Percentiles rank a stretch among this genome's conserved stretches.
phyloP scores from a whole-genome alignment of 2,888 invertebrate species.

The Proisotoma minuta region DNA sequence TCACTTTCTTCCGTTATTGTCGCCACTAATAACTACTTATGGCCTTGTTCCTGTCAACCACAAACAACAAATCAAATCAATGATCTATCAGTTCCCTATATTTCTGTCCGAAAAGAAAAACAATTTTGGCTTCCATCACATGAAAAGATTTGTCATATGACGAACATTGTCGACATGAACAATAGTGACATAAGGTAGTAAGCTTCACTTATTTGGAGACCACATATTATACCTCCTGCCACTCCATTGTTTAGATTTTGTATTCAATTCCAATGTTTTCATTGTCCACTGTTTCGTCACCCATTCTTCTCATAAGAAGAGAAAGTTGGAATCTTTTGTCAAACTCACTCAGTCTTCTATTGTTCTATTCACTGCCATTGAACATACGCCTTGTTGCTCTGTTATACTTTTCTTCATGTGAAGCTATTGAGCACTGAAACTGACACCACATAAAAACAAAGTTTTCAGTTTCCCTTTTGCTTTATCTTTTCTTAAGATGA shows the following conservation, averaged over 20 bases:
- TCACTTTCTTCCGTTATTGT: neutral
- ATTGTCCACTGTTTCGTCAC: neutral
- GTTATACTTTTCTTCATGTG: neutral
- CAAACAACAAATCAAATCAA: neutral
- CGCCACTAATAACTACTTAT: slow-evolving; percentile 13
- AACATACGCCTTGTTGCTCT: neutral
- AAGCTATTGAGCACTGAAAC: neutral
- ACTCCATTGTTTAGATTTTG: neutral
- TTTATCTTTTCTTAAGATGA: too few species aligned
- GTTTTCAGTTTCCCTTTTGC: too few species aligned
- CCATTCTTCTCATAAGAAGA: neutral
- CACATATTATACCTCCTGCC: neutral
- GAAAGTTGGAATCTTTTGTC: neutral
- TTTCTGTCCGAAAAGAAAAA: too few species aligned
- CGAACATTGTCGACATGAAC: too few species aligned
- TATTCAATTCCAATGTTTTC: neutral
- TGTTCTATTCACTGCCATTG: neutral
- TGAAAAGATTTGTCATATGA: too few species aligned
- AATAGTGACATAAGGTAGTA: too few species aligned
- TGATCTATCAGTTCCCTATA: too few species aligned
- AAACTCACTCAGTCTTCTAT: neutral
- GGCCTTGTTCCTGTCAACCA: slow-evolving; percentile 3
- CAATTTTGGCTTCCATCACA: too few species aligned
- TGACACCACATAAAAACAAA: too few species aligned
- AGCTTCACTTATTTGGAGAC: too few species aligned